phyloP scores from a whole-genome alignment of 2,888 invertebrate genomes.

The Phoronis australis region DNA sequence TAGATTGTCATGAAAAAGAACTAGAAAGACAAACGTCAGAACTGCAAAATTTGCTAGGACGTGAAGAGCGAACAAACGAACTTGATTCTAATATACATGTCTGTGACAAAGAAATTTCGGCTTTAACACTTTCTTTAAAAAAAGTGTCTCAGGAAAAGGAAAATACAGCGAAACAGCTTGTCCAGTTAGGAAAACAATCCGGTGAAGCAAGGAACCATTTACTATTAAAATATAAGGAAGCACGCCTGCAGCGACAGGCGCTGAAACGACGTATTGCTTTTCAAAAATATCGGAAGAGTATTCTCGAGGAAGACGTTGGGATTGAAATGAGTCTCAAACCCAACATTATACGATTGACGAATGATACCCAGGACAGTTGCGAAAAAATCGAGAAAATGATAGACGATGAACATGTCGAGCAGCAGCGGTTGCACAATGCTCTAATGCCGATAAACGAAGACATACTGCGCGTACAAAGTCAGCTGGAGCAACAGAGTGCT shows the following conservation, averaged over 20 bases:
- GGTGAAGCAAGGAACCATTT: not conserved
- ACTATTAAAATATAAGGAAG: not conserved
- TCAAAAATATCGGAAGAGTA: not conserved
- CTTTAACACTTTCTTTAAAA: not conserved
- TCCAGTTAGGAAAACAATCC: not conserved
- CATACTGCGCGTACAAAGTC: not conserved
- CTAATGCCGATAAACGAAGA: not conserved
- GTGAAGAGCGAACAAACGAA: not conserved
- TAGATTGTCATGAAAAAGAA: not conserved
- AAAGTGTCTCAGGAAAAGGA: not conserved
- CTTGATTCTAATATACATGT: not conserved
- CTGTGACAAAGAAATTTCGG: not conserved
- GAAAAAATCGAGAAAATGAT: not conserved
- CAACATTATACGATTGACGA: not conserved
- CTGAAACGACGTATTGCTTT: not conserved
- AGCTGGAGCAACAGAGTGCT: not conserved
- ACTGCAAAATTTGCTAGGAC: not conserved
- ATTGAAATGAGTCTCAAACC: not conserved
- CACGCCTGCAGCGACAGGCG: not conserved
- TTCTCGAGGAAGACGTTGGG: not conserved
- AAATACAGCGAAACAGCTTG: not conserved
- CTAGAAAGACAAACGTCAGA: not conserved
- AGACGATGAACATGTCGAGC: not conserved
- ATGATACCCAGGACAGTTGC: not conserved
- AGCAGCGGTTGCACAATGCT: not conserved